These are phyloP conservation scores for Spondyliosoma cantharus DNA, from an alignment of 2,797 vertebrate genomes.

Conservation along the genomic window DNA sequence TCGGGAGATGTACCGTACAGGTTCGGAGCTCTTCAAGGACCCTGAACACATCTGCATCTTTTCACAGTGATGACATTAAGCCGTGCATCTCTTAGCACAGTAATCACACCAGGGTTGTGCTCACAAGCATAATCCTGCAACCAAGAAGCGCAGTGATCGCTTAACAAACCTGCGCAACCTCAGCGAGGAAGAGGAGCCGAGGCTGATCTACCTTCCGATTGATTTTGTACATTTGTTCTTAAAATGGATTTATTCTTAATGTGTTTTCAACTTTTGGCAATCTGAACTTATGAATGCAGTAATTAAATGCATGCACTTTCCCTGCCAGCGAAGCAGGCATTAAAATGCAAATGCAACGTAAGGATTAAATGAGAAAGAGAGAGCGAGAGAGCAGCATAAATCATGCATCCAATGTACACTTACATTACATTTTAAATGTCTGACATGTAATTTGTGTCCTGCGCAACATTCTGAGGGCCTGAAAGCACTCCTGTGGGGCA, in stretches of 20 bases:
- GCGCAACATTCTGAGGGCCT: not conserved
- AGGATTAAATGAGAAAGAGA: not conserved
- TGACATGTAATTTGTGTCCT: constrained; percentile 11
- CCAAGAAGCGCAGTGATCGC: not conserved
- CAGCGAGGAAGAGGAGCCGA: too few relatives aligned
- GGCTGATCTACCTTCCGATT: not conserved
- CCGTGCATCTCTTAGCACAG: constrained; percentile 10
- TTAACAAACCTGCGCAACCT: not conserved
- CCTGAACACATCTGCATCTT: not conserved
- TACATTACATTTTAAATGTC: constrained; percentile 19
- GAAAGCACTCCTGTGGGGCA: not conserved
- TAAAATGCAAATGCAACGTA: constrained; percentile 21
- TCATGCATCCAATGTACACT: constrained; percentile 42
- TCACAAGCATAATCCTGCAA: not conserved
- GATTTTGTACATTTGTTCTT: not conserved
- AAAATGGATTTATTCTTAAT: not conserved
- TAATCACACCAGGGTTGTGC: not conserved
- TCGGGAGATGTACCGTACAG: constrained; percentile 15
- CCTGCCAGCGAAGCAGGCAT: constrained; percentile 5
- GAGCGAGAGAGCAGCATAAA: constrained; percentile 1
- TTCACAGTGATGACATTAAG: not conserved
- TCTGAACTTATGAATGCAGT: not conserved
- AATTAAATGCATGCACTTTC: not conserved
- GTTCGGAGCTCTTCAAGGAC: constrained; percentile 20
- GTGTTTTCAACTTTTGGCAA: not conserved